Base-by-base conservation (phyloP, 2,888 invertebrate genomes). In the Drosophila anomelani region DNA sequence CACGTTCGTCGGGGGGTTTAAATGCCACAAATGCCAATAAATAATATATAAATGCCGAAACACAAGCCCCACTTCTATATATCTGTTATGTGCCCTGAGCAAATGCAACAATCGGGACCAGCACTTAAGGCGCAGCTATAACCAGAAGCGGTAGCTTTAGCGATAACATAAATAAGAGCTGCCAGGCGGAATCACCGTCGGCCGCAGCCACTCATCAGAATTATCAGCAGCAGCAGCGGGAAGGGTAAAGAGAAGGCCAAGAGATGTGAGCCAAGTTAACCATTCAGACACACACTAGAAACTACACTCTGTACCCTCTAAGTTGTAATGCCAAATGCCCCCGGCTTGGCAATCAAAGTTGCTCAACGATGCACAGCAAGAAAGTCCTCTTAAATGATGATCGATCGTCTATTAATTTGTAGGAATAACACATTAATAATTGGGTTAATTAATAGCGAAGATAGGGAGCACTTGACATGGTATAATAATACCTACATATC, bases 271-370 rank as follows among this genome's bases (percentile, higher is more conserved):
- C 81, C 82, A 83, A 82, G 77, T 84, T 75, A 57, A 63, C 71
- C 55, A 53, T 62, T 59, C 74, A 72, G 69, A 75, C 73, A 62
- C 47, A 58, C 59, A 59, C 38, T 32, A 23, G 12, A 13, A 41
- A 23, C 41, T 36, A 43, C 43, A 20, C 43, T 20, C 12, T 20
- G 17, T 6, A 43, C 20, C 20, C 6, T 43, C 32, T 7, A 13
- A 62, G 9, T 77, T 63, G 71, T 74, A 79, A 79, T 78, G 74
- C 73, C 68, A 67, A 76, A 69, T 61, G 72, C 83, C 73, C 39
- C 61, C 56, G 80, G 85, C 78, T 67, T 56, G 85, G 84, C 85
- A 84, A 85, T 88, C 88, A 78, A 80, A 80, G 74, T 74, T 61
- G 20, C n/a, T 43, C n/a, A n/a, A 23, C 6, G 23, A 13, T 61